phyloP scores from a whole-genome alignment of 2,888 invertebrate species.

The Drosophila villosipedis region DNA sequence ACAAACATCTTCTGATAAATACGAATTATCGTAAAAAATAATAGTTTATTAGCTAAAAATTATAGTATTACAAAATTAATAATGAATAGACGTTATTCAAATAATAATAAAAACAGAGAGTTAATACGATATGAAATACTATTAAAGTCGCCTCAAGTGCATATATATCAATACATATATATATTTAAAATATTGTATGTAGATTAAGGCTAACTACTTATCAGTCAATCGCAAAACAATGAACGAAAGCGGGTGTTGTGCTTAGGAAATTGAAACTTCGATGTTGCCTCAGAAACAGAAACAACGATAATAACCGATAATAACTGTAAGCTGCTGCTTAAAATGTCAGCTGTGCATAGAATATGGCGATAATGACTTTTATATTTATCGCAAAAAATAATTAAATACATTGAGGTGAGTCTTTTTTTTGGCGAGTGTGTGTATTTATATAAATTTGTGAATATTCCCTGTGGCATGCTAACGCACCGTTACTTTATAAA shows the following conservation, averaged over 20 bases:
- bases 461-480: slow-evolving; percentile 40
- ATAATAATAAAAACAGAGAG: neutral
- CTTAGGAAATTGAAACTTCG: slow-evolving; percentile 7
- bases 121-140: neutral
- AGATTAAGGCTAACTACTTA: slow-evolving; percentile 27
- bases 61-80: neutral
- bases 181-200: neutral
- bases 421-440: neutral
- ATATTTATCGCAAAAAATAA: slow-evolving; percentile 18
- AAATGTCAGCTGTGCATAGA: slow-evolving; percentile 10
- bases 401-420: slow-evolving; percentile 6
- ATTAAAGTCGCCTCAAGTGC: neutral
- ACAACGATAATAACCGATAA: neutral
- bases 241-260: slow-evolving; percentile 17
- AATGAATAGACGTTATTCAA: neutral
- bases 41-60: neutral
- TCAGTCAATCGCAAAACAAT: slow-evolving; percentile 43
- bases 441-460: slow-evolving; percentile 2
- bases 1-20: neutral
- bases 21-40: neutral
- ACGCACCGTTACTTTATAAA: slow-evolving; percentile 45
- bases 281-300: slow-evolving; percentile 31
- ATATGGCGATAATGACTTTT: slow-evolving; percentile 15
- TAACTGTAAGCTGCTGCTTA: neutral
- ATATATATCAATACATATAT: neutral